Evolutionary conservation across 2,888 invertebrate genomes (phyloP).

Genomic region (Embidobia sp.): DNA sequence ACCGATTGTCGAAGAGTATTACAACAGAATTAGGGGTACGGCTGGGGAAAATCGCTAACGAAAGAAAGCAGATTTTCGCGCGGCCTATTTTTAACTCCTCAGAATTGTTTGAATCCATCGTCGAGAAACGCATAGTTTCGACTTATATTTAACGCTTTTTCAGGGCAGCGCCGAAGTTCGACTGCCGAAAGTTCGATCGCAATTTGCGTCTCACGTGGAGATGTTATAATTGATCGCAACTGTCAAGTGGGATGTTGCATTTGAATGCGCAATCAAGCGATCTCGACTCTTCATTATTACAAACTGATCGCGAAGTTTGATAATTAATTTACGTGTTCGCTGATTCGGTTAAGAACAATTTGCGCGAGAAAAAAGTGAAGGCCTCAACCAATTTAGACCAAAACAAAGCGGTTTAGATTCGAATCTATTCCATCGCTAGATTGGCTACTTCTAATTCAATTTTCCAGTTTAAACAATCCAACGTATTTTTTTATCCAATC

Average conservation of each 20-base stretch:
- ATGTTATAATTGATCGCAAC: constrained; percentile 32
- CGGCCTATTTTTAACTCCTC: neutral
- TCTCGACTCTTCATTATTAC: neutral
- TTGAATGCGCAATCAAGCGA: constrained; percentile 12
- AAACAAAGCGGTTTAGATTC: too few species aligned
- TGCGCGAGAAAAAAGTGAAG: neutral
- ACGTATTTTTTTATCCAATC: too few species aligned
- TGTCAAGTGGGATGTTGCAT: constrained; percentile 17
- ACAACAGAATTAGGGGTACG: too few species aligned
- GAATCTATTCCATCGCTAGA: too few species aligned
- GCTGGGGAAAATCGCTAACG: too few species aligned
- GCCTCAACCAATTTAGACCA: too few species aligned
- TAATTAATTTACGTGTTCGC: constrained; percentile 14
- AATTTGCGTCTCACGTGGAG: constrained; percentile 26
- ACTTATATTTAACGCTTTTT: constrained; percentile 18
- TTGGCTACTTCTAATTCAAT: neutral
- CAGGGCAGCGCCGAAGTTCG: neutral
- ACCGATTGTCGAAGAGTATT: constrained; percentile 4
- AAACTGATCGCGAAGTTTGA: neutral
- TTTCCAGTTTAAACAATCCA: too few species aligned
- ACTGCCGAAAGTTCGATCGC: constrained; percentile 19
- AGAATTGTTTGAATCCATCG: neutral
- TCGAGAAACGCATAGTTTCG: constrained; percentile 6
- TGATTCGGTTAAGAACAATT: constrained; percentile 1
- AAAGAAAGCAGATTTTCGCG: neutral